Conservation (phyloP, 2,113 vertebrate species). For the Callopanchax toddi region DNA sequence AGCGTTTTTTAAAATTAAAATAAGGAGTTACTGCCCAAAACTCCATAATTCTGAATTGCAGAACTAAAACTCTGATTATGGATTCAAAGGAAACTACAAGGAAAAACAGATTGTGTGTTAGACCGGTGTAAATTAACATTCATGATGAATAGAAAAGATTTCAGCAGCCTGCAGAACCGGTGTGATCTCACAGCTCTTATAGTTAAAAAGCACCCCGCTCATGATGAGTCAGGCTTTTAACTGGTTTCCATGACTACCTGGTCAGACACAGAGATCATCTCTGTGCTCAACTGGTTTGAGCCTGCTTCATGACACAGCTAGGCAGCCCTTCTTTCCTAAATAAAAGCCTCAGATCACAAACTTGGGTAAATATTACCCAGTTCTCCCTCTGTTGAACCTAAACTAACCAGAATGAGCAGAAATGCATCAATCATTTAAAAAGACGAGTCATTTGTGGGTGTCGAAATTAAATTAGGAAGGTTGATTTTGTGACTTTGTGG, state of each 20-base stretch:
- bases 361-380: conserved; percentile 47
- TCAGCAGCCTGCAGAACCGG: conserved; percentile 36
- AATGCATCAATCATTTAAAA: neutral
- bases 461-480: no score
- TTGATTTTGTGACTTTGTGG: no score
- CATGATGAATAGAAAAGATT: conserved; percentile 39
- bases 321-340: conserved; percentile 33
- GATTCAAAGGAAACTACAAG: neutral
- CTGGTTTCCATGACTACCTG: conserved; percentile 56
- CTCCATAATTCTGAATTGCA: neutral
- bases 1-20: neutral
- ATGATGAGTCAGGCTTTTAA: conserved; percentile 63
- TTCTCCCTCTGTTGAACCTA: conserved; percentile 22
- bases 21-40: neutral
- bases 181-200: conserved; percentile 43
- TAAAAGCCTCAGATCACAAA: conserved; percentile 40
- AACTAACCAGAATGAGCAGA: conserved; percentile 4
- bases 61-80: neutral
- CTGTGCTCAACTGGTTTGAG: conserved; percentile 50
- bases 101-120: neutral
- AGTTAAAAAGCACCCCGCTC: conserved; percentile 29
- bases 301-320: conserved; percentile 50
- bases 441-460: neutral
- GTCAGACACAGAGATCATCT: conserved; percentile 63
- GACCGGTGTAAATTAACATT: conserved; percentile 7